These are phyloP conservation scores for Leptinotarsa lineolata DNA, from an alignment of 1,140 invertebrate genomes.

Conservation along the genomic window DNA sequence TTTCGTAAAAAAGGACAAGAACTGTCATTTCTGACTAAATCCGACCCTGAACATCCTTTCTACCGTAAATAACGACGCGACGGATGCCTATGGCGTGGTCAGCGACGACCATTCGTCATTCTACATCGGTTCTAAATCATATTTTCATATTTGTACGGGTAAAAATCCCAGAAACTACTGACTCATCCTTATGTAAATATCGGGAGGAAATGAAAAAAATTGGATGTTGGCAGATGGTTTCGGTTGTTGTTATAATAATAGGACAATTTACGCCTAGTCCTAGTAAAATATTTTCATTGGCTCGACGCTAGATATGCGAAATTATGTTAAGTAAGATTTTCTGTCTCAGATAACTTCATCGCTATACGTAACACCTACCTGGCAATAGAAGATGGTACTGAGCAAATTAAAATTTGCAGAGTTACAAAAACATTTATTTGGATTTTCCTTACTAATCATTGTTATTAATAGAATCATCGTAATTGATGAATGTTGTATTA, in stretches of 20 bases:
- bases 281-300: background rate
- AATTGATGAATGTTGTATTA: too few species aligned
- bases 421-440: too few species aligned
- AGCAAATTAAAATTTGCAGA: too few species aligned
- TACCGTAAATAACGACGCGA: background rate
- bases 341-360: too few species aligned
- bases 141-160: background rate
- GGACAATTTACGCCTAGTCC: background rate
- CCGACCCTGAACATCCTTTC: background rate
- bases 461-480: too few species aligned
- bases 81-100: background rate
- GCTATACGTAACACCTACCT: too few species aligned
- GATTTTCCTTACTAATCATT: too few species aligned
- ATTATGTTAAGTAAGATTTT: background rate
- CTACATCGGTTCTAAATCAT: background rate
- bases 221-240: background rate
- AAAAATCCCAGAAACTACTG: background rate
- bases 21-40: background rate
- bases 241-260: constrained; percentile 6
- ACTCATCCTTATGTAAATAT: background rate
- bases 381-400: too few species aligned
- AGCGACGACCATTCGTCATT: background rate
- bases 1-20: too few species aligned
- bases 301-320: background rate
- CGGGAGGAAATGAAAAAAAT: background rate